Conservation (phyloP, 2,888 invertebrate species). For the Conchocele bisecta region DNA sequence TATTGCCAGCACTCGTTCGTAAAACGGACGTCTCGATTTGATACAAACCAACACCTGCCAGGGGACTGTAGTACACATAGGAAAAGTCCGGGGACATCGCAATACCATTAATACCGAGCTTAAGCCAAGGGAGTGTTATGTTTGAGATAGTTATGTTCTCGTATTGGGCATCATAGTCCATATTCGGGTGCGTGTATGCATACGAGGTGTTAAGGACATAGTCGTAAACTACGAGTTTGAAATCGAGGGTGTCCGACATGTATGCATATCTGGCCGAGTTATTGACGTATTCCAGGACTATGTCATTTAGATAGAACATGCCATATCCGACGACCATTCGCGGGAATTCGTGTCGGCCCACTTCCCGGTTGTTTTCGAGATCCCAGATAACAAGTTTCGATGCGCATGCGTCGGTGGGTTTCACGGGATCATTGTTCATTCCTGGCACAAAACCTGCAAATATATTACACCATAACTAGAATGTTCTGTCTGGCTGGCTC, state of each 20-base stretch:
- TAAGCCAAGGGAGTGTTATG: constrained; percentile 21
- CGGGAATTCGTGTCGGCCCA: constrained; percentile 57
- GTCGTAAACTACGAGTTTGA: constrained; percentile 64
- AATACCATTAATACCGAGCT: constrained; percentile 64
- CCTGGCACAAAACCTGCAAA: constrained; percentile 37
- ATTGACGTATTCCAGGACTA: constrained; percentile 59
- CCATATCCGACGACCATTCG: constrained; percentile 33
- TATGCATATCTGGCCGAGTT: constrained; percentile 57
- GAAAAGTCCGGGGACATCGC: constrained; percentile 64
- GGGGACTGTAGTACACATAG: constrained; percentile 64
- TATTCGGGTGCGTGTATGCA: constrained; percentile 50
- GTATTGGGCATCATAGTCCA: constrained; percentile 46
- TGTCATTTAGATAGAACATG: constrained; percentile 63
- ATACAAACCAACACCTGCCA: constrained; percentile 59
- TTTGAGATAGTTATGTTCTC: constrained; percentile 53
- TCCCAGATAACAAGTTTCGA: constrained; percentile 65
- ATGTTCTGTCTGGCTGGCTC: too few species aligned
- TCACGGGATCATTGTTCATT: constrained; percentile 18
- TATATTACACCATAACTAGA: too few species aligned
- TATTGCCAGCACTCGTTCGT: constrained; percentile 18
- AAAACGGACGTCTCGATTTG: constrained; percentile 59
- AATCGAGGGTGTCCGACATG: constrained; percentile 63
- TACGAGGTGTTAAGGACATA: constrained; percentile 42
- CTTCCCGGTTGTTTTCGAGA: constrained; percentile 44
- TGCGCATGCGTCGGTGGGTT: constrained; percentile 52